Evolutionary conservation across 2,888 invertebrate species (phyloP), one percentile per base, ranked within the genome.

Genomic region (Perithous albicinctus): DNA sequence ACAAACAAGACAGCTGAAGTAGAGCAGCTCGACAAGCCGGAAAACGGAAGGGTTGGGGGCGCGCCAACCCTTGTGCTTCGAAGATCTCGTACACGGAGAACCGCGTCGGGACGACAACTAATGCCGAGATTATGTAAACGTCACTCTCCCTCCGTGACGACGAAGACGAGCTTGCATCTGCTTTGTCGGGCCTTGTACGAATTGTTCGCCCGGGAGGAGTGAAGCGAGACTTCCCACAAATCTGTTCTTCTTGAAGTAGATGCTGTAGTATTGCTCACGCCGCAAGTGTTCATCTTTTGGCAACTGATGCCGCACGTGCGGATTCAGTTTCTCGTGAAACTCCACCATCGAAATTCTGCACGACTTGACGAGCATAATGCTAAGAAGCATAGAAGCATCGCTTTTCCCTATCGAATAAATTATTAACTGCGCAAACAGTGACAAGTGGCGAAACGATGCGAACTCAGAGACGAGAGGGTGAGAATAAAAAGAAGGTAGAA

Each of bases 51-150:
- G 41, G 38, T 23, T 1, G 41, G 43, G 26, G 32, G 18, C 12
- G 26, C 59, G 51, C 61, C 59, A 80, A 69, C 63, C 70, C 63
- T 56, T 51, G n/a, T n/a, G 56, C 63, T 43, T 56, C 56, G 46
- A 51, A 75, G 26, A 64, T 64, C 43, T 54, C 64, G 67, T 64
- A 67, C 41, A 67, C 64, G 43, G 63, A 64, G 26, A 26, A 67
- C 61, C 64, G 54, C 46, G 56, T 56, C 23, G 61, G 48, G 56
- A 48, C 61, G 85, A 82, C 87, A 85, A 89, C 87, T 90, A 89
- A 88, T 89, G 86, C 87, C 87, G 89, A 89, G 90, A 90, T 90
- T 91, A 91, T 90, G 89, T 90, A 91, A 90, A 89, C 90, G 89
- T 89, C 87, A 88, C 85, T 87, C 84, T 84, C 79, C 1, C 73